Percentiles rank a stretch among this genome's conserved stretches.
phyloP scores from a whole-genome alignment of 2,797 vertebrate species.

The Paramormyrops hopkinsi region DNA sequence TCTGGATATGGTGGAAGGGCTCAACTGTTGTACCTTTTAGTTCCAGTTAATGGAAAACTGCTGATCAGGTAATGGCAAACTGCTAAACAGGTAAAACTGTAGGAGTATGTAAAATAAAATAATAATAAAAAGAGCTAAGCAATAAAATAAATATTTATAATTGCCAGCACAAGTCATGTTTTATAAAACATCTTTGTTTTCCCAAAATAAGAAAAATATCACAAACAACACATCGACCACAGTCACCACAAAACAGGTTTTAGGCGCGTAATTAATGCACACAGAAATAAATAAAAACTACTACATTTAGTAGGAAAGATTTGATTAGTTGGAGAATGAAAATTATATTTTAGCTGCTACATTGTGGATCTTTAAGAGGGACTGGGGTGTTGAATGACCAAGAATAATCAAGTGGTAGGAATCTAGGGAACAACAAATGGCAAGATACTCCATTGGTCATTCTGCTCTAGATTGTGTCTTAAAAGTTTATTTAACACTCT shows the following conservation, averaged over 20 bases:
- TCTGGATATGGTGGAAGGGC: not conserved
- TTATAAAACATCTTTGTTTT: not conserved
- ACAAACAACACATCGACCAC: not conserved
- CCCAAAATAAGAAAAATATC: not conserved
- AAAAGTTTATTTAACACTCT: not conserved
- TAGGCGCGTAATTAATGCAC: not conserved
- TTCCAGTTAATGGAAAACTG: not conserved
- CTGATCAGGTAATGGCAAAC: not conserved
- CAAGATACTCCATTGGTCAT: not conserved
- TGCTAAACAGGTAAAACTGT: not conserved
- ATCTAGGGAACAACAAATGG: not conserved
- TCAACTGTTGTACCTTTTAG: not conserved
- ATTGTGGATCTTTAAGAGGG: not conserved
- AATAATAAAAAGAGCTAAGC: not conserved
- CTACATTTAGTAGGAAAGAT: conserved; percentile 2
- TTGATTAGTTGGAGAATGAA: conserved; percentile 6
- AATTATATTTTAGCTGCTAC: not conserved
- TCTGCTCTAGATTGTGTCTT: not conserved
- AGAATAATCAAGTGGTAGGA: not conserved
- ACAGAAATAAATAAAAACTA: not conserved
- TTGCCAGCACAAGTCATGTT: not conserved
- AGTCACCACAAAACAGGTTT: conserved; percentile 1
- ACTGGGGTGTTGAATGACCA: not conserved
- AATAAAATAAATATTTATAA: not conserved
- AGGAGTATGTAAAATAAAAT: not conserved